These are phyloP conservation scores for Terrapene triunguis DNA, from an alignment of 2,113 vertebrate species.

Conservation along the genomic window DNA sequence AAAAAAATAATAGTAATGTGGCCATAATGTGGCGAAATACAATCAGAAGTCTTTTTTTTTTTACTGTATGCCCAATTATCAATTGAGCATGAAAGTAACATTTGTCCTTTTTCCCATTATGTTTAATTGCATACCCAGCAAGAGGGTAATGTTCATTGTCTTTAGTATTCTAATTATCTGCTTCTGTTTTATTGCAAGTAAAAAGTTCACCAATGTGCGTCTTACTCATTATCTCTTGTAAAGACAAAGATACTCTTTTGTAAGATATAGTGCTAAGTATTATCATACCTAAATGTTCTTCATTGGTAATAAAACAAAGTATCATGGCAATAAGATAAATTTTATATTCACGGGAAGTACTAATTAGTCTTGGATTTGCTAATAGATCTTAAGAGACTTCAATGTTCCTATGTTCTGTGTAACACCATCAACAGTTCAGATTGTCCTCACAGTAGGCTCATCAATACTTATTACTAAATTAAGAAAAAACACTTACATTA, in stretches of 20 bases:
- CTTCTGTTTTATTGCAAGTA: not conserved
- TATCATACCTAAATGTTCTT: not conserved
- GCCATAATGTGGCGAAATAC: not conserved
- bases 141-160: not conserved
- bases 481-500: slow-evolving; percentile 7
- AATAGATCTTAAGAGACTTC: not conserved
- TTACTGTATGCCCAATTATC: not conserved
- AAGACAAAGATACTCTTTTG: not conserved
- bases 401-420: not conserved
- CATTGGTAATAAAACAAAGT: not conserved
- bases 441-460: not conserved
- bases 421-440: not conserved
- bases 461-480: not conserved
- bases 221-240: not conserved
- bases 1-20: not conserved
- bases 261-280: not conserved
- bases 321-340: not conserved
- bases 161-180: not conserved
- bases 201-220: not conserved
- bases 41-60: not conserved
- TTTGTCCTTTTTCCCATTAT: not conserved
- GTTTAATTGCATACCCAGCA: not conserved
- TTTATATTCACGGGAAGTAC: not conserved
- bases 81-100: not conserved
- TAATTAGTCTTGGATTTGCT: not conserved